phyloP scores from a whole-genome alignment of 1,140 invertebrate species.

The Druon quercuslanigerum region DNA sequence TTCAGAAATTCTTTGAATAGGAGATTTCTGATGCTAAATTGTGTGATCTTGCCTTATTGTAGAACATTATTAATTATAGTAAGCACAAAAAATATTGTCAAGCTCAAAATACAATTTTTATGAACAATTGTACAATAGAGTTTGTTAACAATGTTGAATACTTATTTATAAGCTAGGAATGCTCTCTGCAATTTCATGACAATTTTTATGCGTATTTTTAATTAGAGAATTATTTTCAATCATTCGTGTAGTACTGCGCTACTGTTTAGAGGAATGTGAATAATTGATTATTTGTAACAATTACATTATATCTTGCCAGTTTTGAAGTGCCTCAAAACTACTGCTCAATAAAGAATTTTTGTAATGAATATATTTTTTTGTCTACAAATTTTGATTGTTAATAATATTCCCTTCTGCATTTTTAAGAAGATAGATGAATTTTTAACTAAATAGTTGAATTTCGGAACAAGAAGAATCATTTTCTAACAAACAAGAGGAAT shows the following conservation, averaged over 20 bases:
- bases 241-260: constrained; percentile 18
- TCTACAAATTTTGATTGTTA: background rate
- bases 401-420: too few species aligned
- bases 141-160: too few species aligned
- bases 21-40: background rate
- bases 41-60: constrained; percentile 42
- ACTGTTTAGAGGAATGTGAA: constrained; percentile 40
- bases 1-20: too few species aligned
- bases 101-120: too few species aligned
- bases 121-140: too few species aligned
- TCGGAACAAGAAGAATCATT: too few species aligned
- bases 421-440: too few species aligned
- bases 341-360: constrained; percentile 62
- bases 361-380: constrained; percentile 38
- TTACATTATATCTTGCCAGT: constrained; percentile 55
- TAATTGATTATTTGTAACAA: constrained; percentile 35
- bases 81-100: background rate
- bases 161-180: too few species aligned
- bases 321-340: constrained; percentile 36
- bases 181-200: too few species aligned
- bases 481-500: too few species aligned
- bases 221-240: constrained; percentile 31
- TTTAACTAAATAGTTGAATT: too few species aligned
- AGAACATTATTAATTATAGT: background rate
- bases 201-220: too few species aligned